phyloP scores from a whole-genome alignment of 2,113 vertebrate species.

The Brachirus orientalis region DNA sequence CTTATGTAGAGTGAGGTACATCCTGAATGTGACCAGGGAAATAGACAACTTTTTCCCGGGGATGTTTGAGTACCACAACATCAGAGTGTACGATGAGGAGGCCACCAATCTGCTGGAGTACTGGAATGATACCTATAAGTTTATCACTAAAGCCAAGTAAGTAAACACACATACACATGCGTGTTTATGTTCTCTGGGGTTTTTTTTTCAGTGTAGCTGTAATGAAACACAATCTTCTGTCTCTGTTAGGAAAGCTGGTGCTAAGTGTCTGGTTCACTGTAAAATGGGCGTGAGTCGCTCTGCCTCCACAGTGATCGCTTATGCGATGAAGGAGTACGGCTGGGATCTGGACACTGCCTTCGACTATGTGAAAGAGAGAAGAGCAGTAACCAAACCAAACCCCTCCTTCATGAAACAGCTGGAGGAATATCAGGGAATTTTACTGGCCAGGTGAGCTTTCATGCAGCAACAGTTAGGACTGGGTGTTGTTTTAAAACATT shows the following conservation, averaged over 20 bases:
- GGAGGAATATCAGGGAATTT: slow-evolving; percentile 98
- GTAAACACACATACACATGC: not conserved
- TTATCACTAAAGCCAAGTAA: slow-evolving; percentile 99
- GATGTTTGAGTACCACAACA: slow-evolving; percentile 96
- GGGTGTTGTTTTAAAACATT: too few species aligned
- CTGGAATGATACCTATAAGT: slow-evolving; percentile 99
- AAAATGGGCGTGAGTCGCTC: slow-evolving; percentile 99
- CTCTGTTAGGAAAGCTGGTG: slow-evolving; percentile 89
- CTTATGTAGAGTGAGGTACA: slow-evolving; percentile 88
- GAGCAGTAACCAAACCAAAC: slow-evolving; percentile 94
- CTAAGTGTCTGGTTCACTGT: slow-evolving; percentile 97
- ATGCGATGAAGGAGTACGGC: slow-evolving; percentile 98
- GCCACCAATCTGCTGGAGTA: slow-evolving; percentile 97
- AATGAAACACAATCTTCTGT: not conserved
- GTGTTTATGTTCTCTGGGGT: not conserved
- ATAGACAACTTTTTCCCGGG: slow-evolving; percentile 99
- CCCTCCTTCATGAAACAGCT: slow-evolving; percentile 97
- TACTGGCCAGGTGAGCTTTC: slow-evolving; percentile 90
- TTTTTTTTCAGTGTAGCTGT: not conserved
- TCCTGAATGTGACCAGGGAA: slow-evolving; percentile 96
- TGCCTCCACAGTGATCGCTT: slow-evolving; percentile 96
- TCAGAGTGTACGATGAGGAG: slow-evolving; percentile 96
- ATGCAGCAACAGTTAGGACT: not conserved
- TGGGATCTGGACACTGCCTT: slow-evolving; percentile 96
- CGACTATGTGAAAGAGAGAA: slow-evolving; percentile 93